Base-by-base conservation (phyloP, 2,797 vertebrate species). In the Rhincodon typus region DNA sequence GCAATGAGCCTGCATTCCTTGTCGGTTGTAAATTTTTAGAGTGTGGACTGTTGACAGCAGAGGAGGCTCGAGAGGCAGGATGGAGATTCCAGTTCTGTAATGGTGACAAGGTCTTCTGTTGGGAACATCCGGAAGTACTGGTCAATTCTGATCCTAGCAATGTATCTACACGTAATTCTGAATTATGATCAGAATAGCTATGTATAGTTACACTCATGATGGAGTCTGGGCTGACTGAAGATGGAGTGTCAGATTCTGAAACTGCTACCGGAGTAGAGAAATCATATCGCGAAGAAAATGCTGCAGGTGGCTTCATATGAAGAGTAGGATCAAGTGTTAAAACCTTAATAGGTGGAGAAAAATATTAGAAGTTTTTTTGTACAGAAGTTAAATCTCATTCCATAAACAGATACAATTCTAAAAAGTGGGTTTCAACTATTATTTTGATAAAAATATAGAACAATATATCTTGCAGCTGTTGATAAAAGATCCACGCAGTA, bases 201-300 rank as follows among this genome's bases (percentile, higher is more conserved):
- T 97, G 97, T 96, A 97, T 96, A n/a, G 97, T 96, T 19, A 97
- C 96, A 93, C 98, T 98, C 3, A 97, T 98, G 97, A 98, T 98
- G 34, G 98, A 98, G 97, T 99, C 98, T 0, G 98, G 98, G 93
- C 98, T 98, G 82, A 98, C 97, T 4, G 98, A 96, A 86, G 96
- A 96, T 23, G 96, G 96, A 0, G 96, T 97, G 66, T 96, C 96
- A 12, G 97, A 96, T 96, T 97, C 97, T 6, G 96, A 84, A 72
- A 96, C 96, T 4, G 97, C 97, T 42, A 77, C 30, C 0, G 98
- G 97, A 96, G 97, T 97, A 96, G 96, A 98, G 96, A 97, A 97
- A 97, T 97, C 97, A 88, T 97, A 97, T 2, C 90, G 96, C 0
- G 98, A 97, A 0, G 97, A 98, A 96, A 97, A 97, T 96, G 97